Percentiles rank a stretch among this genome's conserved stretches.
phyloP scores from a whole-genome alignment of 2,113 vertebrate genomes.

The Oceanodroma tethys region DNA sequence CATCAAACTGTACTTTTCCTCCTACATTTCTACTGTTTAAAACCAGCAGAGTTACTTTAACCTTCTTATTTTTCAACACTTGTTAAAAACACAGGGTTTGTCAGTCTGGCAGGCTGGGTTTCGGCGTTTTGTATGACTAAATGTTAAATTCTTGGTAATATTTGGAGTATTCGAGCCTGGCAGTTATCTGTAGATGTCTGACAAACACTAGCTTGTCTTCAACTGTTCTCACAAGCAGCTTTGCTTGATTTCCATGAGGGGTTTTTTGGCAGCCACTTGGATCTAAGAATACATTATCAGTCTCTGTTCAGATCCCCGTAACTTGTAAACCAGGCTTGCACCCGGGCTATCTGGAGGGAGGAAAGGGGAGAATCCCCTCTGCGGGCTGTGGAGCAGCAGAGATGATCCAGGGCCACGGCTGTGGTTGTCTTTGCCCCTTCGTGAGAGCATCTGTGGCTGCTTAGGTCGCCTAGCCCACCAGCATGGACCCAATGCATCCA shows the following conservation, averaged over 20 bases:
- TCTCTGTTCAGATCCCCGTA: neutral
- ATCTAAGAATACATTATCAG: conserved; percentile 13
- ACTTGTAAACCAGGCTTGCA: neutral
- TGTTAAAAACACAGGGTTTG: neutral
- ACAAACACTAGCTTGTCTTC: neutral
- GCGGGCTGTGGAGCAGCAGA: neutral
- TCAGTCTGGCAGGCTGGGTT: neutral
- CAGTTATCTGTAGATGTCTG: neutral
- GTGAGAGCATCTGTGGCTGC: neutral
- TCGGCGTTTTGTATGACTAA: neutral
- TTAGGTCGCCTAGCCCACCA: neutral
- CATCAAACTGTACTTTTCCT: neutral
- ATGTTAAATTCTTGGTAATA: neutral
- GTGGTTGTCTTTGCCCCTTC: neutral
- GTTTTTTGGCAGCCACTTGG: neutral
- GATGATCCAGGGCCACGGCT: neutral
- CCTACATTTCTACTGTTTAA: neutral
- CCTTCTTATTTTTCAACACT: neutral
- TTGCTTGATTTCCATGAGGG: neutral
- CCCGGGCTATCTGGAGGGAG: neutral
- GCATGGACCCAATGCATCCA: accelerated
- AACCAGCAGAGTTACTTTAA: neutral
- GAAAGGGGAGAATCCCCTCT: neutral
- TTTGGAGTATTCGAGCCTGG: neutral
- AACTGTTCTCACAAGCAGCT: conserved; percentile 4